Conservation (phyloP, 2,113 vertebrate genomes). For the Apeltes quadracus region DNA sequence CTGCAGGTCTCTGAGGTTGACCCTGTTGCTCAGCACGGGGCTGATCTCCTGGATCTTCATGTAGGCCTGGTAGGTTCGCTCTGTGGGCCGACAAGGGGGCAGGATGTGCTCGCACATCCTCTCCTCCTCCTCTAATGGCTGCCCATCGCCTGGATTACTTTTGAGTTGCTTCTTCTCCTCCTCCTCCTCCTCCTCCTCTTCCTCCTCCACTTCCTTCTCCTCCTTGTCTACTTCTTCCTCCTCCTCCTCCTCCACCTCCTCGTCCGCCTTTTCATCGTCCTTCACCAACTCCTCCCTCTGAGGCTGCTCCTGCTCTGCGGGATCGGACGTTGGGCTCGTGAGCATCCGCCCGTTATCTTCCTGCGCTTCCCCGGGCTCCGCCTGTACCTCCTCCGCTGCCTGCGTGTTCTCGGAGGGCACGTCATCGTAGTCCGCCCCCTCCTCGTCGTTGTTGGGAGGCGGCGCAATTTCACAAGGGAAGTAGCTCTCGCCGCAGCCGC, state of each 20-base stretch:
- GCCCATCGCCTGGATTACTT: slow-evolving; percentile 35
- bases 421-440: slow-evolving; percentile 90
- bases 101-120: slow-evolving; percentile 63
- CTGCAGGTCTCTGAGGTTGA: slow-evolving; percentile 95
- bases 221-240: slow-evolving; percentile 20
- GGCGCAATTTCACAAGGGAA: slow-evolving; percentile 70
- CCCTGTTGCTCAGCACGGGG: slow-evolving; percentile 83
- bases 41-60: slow-evolving; percentile 89
- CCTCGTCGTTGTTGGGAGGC: slow-evolving; percentile 67
- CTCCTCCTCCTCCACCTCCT: slow-evolving; percentile 63
- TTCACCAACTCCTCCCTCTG: slow-evolving; percentile 23
- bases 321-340: slow-evolving; percentile 9
- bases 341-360: slow-evolving; percentile 1
- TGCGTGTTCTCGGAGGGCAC: slow-evolving; percentile 85
- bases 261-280: slow-evolving; percentile 66
- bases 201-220: slow-evolving; percentile 66
- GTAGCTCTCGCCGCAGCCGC: slow-evolving; percentile 89
- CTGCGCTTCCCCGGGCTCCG: slow-evolving; percentile 48
- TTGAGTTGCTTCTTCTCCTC: slow-evolving; percentile 29
- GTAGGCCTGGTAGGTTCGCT: slow-evolving; percentile 85
- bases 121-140: slow-evolving; percentile 50
- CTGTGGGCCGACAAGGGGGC: slow-evolving; percentile 64
- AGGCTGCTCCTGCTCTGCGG: slow-evolving; percentile 50
- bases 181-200: slow-evolving; percentile 12
- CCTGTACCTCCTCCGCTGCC: slow-evolving; percentile 55